A percentile compares a stretch with the other conserved stretches of the same genome.
phyloP scores from a whole-genome alignment of 2,888 invertebrate species.

The Cabera pusaria region DNA sequence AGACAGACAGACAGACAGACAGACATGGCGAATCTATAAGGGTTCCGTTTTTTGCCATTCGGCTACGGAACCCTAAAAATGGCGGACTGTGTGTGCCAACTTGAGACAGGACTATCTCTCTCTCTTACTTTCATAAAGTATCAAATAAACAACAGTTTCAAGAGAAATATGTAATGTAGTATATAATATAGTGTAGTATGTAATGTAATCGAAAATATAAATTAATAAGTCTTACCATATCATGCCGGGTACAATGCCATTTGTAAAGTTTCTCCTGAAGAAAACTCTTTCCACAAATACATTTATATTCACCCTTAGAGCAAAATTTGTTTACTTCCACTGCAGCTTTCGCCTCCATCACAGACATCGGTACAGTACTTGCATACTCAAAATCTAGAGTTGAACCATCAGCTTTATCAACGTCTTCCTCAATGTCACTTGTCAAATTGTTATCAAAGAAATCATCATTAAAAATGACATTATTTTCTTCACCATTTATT shows the following conservation, averaged over 20 bases:
- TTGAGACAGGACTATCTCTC: no score
- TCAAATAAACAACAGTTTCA: conserved; percentile 1
- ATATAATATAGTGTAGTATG: no score
- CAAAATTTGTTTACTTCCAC: conserved; percentile 59
- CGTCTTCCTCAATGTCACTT: conserved; percentile 21
- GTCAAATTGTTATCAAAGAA: conserved; percentile 28
- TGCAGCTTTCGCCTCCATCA: conserved; percentile 63
- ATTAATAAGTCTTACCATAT: conserved; percentile 52
- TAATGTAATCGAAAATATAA: no score
- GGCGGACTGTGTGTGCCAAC: no score
- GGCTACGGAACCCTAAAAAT: no score
- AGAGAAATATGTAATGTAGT: no score
- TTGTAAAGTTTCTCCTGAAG: conserved; percentile 50
- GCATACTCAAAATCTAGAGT: conserved; percentile 67
- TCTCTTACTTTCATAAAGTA: no score
- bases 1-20: no score
- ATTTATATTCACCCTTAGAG: conserved; percentile 51
- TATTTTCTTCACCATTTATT: conserved; percentile 13
- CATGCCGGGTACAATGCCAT: conserved; percentile 66
- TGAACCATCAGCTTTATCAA: conserved; percentile 53
- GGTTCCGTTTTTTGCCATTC: no score
- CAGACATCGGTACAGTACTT: conserved; percentile 55
- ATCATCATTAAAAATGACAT: conserved; percentile 15
- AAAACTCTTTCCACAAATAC: conserved; percentile 58
- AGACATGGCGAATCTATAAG: no score